Evolutionary conservation across 2,113 vertebrate genomes (phyloP).

Genomic region (Noturus placidus): DNA sequence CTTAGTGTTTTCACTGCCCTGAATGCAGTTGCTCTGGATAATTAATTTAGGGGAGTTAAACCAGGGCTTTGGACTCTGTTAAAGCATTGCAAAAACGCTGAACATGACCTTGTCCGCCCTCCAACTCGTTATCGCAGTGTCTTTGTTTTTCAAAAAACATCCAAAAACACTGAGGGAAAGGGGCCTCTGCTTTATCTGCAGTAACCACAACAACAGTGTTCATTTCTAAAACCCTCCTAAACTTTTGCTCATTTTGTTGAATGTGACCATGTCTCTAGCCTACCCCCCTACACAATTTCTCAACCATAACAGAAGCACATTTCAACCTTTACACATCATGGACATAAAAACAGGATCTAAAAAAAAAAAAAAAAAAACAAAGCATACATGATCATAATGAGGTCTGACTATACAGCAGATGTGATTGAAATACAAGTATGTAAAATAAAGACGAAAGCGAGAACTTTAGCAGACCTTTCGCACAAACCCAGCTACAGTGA

Average conservation of each 20-base stretch:
- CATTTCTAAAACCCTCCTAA: slow-evolving; percentile 30
- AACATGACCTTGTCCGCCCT: neutral
- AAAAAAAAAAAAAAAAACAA: neutral
- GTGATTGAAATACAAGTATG: neutral
- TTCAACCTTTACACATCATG: slow-evolving; percentile 5
- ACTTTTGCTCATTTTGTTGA: slow-evolving; percentile 26
- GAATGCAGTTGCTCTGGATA: neutral
- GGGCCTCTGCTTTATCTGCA: slow-evolving; percentile 39
- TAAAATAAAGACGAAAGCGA: neutral
- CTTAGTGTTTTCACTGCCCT: neutral
- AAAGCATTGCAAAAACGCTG: neutral
- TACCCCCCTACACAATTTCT: slow-evolving; percentile 9
- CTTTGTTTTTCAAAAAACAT: slow-evolving; percentile 17
- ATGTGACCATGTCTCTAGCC: neutral
- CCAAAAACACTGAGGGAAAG: slow-evolving; percentile 8
- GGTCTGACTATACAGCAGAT: neutral
- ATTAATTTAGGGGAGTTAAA: neutral
- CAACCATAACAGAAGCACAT: slow-evolving; percentile 36
- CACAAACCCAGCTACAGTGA: neutral
- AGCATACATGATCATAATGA: neutral
- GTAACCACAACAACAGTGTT: slow-evolving; percentile 30
- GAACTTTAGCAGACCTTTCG: neutral
- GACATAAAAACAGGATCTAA: neutral
- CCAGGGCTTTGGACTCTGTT: neutral
- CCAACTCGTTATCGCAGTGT: neutral